phyloP scores from a whole-genome alignment of 2,888 invertebrate genomes.

The Ceratothoa steindachneri region DNA sequence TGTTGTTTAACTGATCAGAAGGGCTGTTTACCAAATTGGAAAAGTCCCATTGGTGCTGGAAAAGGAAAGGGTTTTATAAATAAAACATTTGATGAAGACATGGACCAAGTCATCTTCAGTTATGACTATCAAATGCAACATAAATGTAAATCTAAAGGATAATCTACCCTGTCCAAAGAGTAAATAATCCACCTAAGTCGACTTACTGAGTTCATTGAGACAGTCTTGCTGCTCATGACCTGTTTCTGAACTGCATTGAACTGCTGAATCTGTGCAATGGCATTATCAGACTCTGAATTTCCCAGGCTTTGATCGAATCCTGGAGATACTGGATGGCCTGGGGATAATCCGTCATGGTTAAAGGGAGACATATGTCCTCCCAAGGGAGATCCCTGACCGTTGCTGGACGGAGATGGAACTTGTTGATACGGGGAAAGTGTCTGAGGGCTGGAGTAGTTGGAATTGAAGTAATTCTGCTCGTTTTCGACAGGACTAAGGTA shows the following conservation, averaged over 20 bases:
- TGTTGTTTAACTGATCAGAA: not conserved
- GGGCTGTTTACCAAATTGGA: not conserved
- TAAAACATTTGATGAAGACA: too few relatives aligned
- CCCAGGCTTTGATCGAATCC: not conserved
- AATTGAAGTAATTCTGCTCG: not conserved
- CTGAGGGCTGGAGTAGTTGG: constrained; percentile 6
- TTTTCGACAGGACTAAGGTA: not conserved
- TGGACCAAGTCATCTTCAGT: too few relatives aligned
- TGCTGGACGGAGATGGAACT: constrained; percentile 15
- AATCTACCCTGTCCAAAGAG: too few relatives aligned
- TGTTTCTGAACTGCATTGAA: not conserved
- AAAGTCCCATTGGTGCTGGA: not conserved
- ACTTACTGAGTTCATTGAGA: not conserved
- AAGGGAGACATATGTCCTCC: constrained; percentile 6
- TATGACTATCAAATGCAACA: too few relatives aligned
- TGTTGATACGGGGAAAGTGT: not conserved
- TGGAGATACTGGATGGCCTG: constrained; percentile 5
- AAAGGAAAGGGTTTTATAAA: not conserved
- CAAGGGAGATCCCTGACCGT: not conserved
- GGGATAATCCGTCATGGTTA: not conserved
- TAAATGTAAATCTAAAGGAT: too few relatives aligned
- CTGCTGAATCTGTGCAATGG: constrained; percentile 1
- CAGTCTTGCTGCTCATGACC: not conserved
- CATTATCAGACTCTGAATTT: not conserved
- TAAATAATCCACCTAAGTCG: too few relatives aligned